These are phyloP conservation scores for Euthynnus affinis DNA, from an alignment of 2,797 vertebrate genomes.

Conservation along the genomic window DNA sequence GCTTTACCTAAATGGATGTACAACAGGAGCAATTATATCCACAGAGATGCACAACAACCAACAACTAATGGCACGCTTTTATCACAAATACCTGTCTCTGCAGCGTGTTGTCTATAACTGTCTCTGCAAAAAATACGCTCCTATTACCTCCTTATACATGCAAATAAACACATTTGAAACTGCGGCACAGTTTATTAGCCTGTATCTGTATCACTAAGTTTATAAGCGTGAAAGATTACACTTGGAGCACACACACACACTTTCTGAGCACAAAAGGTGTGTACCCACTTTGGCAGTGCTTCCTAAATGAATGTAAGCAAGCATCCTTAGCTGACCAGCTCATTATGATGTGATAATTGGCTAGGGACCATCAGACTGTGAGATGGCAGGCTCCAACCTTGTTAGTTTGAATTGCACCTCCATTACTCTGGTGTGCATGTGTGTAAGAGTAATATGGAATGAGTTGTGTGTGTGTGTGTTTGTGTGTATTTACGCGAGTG, in stretches of 20 bases:
- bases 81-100: slow-evolving; percentile 19
- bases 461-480: slow-evolving; percentile 3
- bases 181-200: slow-evolving; percentile 29
- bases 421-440: slow-evolving; percentile 46
- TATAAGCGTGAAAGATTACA: slow-evolving; percentile 7
- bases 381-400: slow-evolving; percentile 69
- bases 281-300: slow-evolving; percentile 27
- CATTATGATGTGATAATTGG: slow-evolving; percentile 81
- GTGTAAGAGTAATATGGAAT: slow-evolving; percentile 1
- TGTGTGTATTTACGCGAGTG: slow-evolving; percentile 7
- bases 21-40: slow-evolving; percentile 2
- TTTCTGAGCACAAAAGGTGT: slow-evolving; percentile 22
- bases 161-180: slow-evolving; percentile 46
- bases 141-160: slow-evolving; percentile 26
- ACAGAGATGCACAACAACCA: not conserved
- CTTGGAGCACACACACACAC: not conserved
- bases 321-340: slow-evolving; percentile 74
- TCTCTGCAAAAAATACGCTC: slow-evolving; percentile 10
- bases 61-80: slow-evolving; percentile 6
- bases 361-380: slow-evolving; percentile 72
- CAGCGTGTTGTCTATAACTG: slow-evolving; percentile 20
- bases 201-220: slow-evolving; percentile 28
- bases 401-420: slow-evolving; percentile 70
- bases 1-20: not conserved
- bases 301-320: slow-evolving; percentile 71